Evolutionary conservation across 2,888 invertebrate species (phyloP).

Genomic region (Epinotia bilunana): DNA sequence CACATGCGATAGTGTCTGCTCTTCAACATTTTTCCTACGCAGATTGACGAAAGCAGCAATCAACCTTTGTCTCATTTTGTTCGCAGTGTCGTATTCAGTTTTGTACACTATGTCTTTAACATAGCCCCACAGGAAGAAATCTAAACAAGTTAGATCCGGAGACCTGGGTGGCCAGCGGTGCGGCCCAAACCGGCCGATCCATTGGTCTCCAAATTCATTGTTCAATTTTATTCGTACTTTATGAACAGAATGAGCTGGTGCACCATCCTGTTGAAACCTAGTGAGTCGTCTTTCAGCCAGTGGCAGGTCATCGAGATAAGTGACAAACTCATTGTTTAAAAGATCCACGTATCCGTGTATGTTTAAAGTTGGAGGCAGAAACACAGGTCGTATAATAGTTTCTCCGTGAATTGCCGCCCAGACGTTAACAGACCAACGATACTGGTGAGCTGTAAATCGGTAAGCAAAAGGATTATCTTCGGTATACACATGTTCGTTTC

Average conservation of each 20-base stretch:
- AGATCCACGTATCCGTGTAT: background rate
- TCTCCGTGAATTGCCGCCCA: too few relatives aligned
- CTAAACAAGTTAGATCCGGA: background rate
- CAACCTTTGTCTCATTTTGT: too few relatives aligned
- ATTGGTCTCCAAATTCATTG: background rate
- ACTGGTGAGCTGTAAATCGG: background rate
- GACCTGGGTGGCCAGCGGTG: background rate
- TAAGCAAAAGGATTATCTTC: background rate
- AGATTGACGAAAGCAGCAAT: background rate
- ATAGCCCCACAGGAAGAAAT: too few relatives aligned
- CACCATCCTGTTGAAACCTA: background rate
- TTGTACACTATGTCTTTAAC: background rate
- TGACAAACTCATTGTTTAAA: background rate
- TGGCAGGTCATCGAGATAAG: too few relatives aligned
- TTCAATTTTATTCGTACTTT: too few relatives aligned
- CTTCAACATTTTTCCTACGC: background rate
- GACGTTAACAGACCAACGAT: too few relatives aligned
- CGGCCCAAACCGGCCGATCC: conserved; percentile 5
- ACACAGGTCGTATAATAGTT: background rate
- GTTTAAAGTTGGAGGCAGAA: background rate
- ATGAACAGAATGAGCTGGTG: too few relatives aligned
- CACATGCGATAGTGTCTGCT: background rate
- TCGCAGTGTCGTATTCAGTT: background rate
- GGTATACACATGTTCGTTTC: background rate
- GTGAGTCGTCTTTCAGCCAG: conserved; percentile 1